phyloP scores from a whole-genome alignment of 1,140 invertebrate genomes.

The Subanguina moxae region DNA sequence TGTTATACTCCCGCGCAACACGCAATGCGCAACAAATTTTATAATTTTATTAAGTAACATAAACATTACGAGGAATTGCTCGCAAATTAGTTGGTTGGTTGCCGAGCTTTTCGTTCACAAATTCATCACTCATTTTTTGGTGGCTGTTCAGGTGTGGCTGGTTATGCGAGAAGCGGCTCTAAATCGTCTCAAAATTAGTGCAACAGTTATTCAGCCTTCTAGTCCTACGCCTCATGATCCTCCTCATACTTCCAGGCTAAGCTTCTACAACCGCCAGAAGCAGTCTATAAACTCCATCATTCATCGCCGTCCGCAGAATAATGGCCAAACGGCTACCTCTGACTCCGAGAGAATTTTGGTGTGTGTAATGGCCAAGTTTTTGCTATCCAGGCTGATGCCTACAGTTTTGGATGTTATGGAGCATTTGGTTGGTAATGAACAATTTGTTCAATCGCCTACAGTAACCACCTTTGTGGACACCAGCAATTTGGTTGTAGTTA shows the following conservation, averaged over 20 bases:
- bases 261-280: no score
- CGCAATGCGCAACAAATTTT: no score
- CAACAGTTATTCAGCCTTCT: neutral
- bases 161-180: slow-evolving; percentile 35
- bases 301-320: no score
- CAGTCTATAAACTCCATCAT: no score
- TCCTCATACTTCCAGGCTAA: no score
- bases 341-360: slow-evolving; percentile 44
- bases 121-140: no score
- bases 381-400: slow-evolving; percentile 41
- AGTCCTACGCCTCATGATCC: slow-evolving; percentile 1
- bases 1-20: neutral
- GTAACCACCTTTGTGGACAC: slow-evolving; percentile 40
- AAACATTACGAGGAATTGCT: no score
- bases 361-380: slow-evolving; percentile 44
- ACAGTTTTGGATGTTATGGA: slow-evolving; percentile 40
- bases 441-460: slow-evolving; percentile 21
- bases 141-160: slow-evolving; percentile 24
- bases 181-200: slow-evolving; percentile 33
- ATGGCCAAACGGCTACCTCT: no score
- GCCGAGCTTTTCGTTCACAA: no score
- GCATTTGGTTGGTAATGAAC: slow-evolving; percentile 32
- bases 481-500: slow-evolving; percentile 36
- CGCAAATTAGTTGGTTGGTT: no score
- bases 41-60: no score